Percentiles rank a stretch among this genome's conserved stretches.
Evolutionary conservation across 1,140 invertebrate species (phyloP).

Genomic region (Drosophila ohnishii): DNA sequence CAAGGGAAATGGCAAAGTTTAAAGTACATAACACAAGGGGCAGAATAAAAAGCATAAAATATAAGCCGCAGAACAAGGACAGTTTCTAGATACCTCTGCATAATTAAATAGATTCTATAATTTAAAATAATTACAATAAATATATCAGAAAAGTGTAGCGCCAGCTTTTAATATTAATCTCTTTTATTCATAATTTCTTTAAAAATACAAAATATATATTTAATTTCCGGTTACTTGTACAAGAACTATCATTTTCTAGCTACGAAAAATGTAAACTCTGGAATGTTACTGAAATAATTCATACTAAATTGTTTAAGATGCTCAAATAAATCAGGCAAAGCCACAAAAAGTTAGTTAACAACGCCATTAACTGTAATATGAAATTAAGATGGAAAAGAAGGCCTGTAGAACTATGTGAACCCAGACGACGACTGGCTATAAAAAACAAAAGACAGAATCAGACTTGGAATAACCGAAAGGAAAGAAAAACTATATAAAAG

Average conservation of each 20-base stretch:
- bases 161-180: too few relatives aligned
- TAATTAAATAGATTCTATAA: too few relatives aligned
- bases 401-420: constrained; percentile 30
- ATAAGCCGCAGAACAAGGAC: not conserved
- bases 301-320: constrained; percentile 19
- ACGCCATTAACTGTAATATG: constrained; percentile 37
- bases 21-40: not conserved
- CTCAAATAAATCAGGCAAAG: constrained; percentile 18
- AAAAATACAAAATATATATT: too few relatives aligned
- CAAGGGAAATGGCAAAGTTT: not conserved
- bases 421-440: constrained; percentile 6
- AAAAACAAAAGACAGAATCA: constrained; percentile 16
- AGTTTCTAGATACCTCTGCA: too few relatives aligned
- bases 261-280: not conserved
- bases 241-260: not conserved
- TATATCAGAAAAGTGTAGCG: too few relatives aligned
- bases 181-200: too few relatives aligned
- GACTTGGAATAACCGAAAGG: not conserved
- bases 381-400: constrained; percentile 16
- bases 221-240: not conserved
- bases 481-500: constrained; percentile 11
- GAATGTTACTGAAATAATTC: not conserved
- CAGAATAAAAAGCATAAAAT: not conserved
- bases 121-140: not conserved
- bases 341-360: constrained; percentile 36